A percentile compares a stretch with the other conserved stretches of the same genome.
Evolutionary conservation across 2,113 vertebrate species (phyloP).

Genomic region (Saccopteryx leptura): DNA sequence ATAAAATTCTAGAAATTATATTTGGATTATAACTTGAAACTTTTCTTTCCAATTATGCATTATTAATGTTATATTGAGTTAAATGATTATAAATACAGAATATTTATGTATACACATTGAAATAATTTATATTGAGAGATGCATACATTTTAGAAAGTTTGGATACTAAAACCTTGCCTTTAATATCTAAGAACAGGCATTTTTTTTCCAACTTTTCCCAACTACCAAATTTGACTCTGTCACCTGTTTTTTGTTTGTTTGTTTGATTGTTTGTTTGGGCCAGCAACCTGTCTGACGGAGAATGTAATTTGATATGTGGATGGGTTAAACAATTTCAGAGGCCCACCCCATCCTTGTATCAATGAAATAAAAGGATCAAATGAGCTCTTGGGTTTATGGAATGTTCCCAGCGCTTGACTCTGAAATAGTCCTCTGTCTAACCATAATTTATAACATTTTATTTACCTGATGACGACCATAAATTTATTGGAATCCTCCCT

Average conservation of each 20-base stretch:
- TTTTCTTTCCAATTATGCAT: background rate
- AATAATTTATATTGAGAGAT: conserved; percentile 10
- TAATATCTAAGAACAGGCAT: background rate
- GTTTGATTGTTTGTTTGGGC: background rate
- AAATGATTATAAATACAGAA: background rate
- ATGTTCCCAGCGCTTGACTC: background rate
- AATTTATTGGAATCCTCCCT: background rate
- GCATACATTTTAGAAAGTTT: conserved; percentile 9
- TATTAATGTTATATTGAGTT: background rate
- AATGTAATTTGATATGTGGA: background rate
- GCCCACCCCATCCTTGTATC: background rate
- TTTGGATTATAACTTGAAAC: conserved; percentile 26
- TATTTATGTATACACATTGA: background rate
- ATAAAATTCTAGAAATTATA: conserved; percentile 26
- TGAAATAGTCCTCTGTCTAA: background rate
- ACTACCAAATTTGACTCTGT: background rate
- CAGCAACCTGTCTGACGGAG: background rate
- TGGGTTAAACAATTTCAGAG: background rate
- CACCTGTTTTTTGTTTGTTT: background rate
- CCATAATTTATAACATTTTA: background rate
- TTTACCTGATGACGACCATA: background rate
- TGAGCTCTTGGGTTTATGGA: background rate
- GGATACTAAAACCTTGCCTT: background rate
- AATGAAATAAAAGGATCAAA: background rate
- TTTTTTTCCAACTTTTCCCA: background rate